Base-by-base conservation (phyloP, 1,140 invertebrate genomes). In the Cydia amplana region DNA sequence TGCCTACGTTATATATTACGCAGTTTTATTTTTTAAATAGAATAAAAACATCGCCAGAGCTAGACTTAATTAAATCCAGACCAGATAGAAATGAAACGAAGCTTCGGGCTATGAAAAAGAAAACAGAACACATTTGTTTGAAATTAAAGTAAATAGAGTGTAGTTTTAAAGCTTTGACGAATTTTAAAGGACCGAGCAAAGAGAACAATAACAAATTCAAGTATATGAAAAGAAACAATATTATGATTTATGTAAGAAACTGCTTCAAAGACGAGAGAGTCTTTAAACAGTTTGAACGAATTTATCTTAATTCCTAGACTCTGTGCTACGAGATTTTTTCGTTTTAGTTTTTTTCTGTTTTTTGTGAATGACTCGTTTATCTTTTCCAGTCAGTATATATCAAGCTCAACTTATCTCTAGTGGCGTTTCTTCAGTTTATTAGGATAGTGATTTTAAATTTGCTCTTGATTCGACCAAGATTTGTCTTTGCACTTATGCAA, bases 221-320 rank as follows among this genome's bases (percentile, higher is more conserved):
- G 2, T 60, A 23, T 10, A 23, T 10, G 20, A 23, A 7, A 60
- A 60, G 18, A 23, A 60, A 23, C 23, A 60, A 60, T 9, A 51
- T 18, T n/a, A 16, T 14, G 43, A 46, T 46, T 60, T 9, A 60
- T 60, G 16, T 18, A 16, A 60, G 16, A 51, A 51, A 51, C 6
- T 23, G 18, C 20, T 60, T 60, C 18, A 60, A 60, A 60, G 18
- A 18, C 55, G 3, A 60, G 20, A 60, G 3, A 20, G 9, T 60
- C 2, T 18, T 55, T 18, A 55, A 55, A 55, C 55, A 60, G 55
- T 60, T 60, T 23, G 10, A 23, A 60, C 2, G 12, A 23, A n/a
- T n/a, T 51, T 51, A n/a, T 51, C n/a, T 18, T 51, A 51, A 51
- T 51, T 51, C n/a, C n/a, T 18, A n/a, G 55, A 60, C 20, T 60